These are phyloP conservation scores for Melozone crissalis DNA, from an alignment of 2,113 vertebrate genomes.

Conservation along the genomic window DNA sequence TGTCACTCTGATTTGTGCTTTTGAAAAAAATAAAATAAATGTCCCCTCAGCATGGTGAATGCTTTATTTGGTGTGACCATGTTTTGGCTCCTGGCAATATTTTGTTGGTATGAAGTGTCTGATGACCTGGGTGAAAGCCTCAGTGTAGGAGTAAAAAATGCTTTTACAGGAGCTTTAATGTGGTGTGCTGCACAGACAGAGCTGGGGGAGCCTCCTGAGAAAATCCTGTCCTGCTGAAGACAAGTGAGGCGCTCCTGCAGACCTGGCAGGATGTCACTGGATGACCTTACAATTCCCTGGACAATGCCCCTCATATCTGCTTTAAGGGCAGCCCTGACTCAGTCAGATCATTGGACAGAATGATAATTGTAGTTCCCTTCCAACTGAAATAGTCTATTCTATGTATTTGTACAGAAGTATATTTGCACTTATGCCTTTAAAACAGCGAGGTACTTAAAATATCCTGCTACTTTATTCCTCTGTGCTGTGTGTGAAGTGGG, in stretches of 20 bases:
- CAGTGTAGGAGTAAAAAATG: neutral
- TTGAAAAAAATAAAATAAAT: neutral
- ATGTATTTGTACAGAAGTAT: neutral
- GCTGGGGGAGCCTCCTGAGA: neutral
- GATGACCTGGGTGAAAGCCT: neutral
- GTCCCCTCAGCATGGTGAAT: neutral
- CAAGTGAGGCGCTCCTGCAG: accelerated
- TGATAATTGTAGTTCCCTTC: neutral
- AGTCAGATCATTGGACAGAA: neutral
- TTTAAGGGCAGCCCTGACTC: neutral
- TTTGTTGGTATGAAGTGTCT: neutral
- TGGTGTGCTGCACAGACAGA: neutral
- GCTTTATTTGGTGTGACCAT: neutral
- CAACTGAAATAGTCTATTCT: neutral
- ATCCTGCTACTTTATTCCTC: neutral
- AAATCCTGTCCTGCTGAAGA: neutral
- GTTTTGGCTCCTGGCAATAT: neutral
- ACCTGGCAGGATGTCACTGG: no score
- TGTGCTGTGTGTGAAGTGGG: neutral
- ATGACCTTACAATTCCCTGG: neutral
- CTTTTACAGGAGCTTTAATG: neutral
- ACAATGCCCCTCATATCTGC: neutral
- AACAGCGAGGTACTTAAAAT: neutral
- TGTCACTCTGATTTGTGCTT: neutral
- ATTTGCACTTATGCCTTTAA: neutral